Conservation (phyloP, 1,140 invertebrate genomes). For the Euura lappo region DNA sequence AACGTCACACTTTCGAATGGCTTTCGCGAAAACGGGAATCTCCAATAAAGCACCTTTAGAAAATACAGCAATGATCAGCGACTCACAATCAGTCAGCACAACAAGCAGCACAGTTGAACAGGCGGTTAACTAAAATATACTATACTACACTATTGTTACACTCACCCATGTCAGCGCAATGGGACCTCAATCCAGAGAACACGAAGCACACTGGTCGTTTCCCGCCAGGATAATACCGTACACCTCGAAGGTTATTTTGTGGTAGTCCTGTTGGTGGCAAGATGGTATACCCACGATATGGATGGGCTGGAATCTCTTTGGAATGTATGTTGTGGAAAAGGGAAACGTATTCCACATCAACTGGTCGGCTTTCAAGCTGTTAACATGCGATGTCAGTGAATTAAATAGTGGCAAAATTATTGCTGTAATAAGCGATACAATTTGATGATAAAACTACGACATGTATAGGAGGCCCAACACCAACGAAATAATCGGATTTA, state of each 20-base stretch:
- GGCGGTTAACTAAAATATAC: no score
- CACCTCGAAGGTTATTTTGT: slow-evolving; percentile 64
- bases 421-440: no score
- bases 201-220: slow-evolving; percentile 43
- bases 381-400: no score
- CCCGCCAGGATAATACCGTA: slow-evolving; percentile 60
- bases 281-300: slow-evolving; percentile 66
- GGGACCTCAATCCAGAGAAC: slow-evolving; percentile 61
- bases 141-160: no score
- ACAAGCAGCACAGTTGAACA: no score
- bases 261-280: slow-evolving; percentile 55
- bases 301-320: slow-evolving; percentile 61
- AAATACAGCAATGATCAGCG: slow-evolving; percentile 71
- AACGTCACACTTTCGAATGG: slow-evolving; percentile 69
- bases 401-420: no score
- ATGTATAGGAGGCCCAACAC: no score
- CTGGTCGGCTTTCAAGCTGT: slow-evolving; percentile 46
- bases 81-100: no score
- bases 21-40: slow-evolving; percentile 74
- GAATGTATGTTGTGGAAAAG: slow-evolving; percentile 58
- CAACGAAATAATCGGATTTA: no score
- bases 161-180: slow-evolving; percentile 40
- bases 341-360: slow-evolving; percentile 64
- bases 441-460: no score
- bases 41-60: slow-evolving; percentile 72